Base-by-base conservation (phyloP, 2,888 invertebrate species). In the Drosophila neotestacea region DNA sequence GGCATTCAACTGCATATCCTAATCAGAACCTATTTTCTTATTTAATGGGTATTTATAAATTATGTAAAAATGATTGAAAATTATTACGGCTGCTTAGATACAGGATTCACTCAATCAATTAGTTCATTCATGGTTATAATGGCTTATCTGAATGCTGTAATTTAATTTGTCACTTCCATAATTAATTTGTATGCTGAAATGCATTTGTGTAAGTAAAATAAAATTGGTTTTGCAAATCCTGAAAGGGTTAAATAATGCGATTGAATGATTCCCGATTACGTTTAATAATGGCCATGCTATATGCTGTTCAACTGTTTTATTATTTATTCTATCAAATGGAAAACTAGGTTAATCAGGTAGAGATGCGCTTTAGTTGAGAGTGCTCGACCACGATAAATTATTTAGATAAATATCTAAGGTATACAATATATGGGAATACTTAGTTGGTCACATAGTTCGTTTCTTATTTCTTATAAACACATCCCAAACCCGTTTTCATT, bases 141-240 rank as follows among this genome's bases (percentile, higher is more conserved):
- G 47, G 62, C 39, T 63, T 63, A 63, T 55, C 10, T 41, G 32
- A 47, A 13, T 32, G 30, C 13, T 32, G 39, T 27, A 39, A 62
- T 62, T 55, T 47, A 32, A 62, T 62, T 54, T 62, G 62, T 63
- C 55, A 54, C 30, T 55, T 47, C 7, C 36, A 63, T 55, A 63
- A 55, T 63, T 39, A 63, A 63, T 48, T 63, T 63, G 27, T 13
- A n/a, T 41, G 13, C 16, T 42, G 13, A 39, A 48, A 63, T 55
- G 39, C 38, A 47, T 39, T 3, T 55, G 47, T 63, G 36, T 30
- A 30, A 47, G 51, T 32, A 42, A 47, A 56, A 51, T 41, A 36
- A 61, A 65, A 58, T 50, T 47, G 56, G 48, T 27, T 56, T 58
- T 52, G 11, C 28, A 74, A 54, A 72, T 61, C 54, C 67, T 41